phyloP scores from a whole-genome alignment of 2,113 vertebrate species.

The Nesogale talazaci region DNA sequence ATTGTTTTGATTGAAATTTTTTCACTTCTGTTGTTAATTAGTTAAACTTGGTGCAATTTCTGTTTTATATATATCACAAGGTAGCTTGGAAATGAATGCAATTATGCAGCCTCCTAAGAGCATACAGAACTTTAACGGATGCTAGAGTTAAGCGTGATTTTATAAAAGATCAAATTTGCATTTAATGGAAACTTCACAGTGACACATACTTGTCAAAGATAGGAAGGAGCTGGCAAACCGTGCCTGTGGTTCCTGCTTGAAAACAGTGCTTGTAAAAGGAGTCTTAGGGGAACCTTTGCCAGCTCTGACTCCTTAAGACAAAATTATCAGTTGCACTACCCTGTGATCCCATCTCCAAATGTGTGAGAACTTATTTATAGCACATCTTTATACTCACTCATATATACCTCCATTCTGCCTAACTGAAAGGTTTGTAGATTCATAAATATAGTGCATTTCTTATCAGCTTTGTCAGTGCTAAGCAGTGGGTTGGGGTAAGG shows the following conservation, averaged over 20 bases:
- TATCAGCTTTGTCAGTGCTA: conserved; percentile 66
- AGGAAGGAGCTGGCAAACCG: conserved; percentile 57
- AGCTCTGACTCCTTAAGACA: neutral
- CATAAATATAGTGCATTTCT: conserved; percentile 67
- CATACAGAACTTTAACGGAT: conserved; percentile 67
- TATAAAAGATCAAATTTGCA: conserved; percentile 78
- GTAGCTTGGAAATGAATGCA: conserved; percentile 63
- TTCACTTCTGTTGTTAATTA: conserved; percentile 62
- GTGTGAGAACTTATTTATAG: neutral
- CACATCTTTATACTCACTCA: neutral
- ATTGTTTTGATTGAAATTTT: conserved; percentile 2
- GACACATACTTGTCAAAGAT: conserved; percentile 75
- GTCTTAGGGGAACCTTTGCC: neutral
- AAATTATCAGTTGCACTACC: neutral
- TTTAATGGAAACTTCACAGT: conserved; percentile 77
- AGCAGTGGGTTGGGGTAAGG: conserved; percentile 57
- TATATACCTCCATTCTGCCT: conserved; percentile 41
- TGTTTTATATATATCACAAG: conserved; percentile 42
- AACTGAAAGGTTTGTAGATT: conserved; percentile 38
- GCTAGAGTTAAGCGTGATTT: conserved; percentile 75
- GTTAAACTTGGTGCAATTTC: conserved; percentile 53
- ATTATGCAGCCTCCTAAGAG: conserved; percentile 70
- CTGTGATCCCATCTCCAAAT: conserved; percentile 13
- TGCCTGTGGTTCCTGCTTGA: conserved; percentile 34
- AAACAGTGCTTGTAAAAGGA: conserved; percentile 9